phyloP scores from a whole-genome alignment of 2,888 invertebrate genomes.

The Cephus nigrinus region DNA sequence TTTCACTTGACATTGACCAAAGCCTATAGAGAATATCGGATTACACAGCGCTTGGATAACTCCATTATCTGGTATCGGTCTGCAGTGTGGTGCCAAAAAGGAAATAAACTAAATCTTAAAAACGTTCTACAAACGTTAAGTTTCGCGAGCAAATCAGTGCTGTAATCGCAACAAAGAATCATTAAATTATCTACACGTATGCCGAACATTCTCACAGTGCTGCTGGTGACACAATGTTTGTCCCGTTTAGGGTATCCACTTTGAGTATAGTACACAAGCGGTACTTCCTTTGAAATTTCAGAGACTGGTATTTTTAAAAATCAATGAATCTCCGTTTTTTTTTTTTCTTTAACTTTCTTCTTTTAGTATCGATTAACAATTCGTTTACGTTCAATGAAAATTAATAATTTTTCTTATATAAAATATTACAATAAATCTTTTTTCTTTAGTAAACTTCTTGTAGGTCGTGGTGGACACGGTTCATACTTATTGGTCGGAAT shows the following conservation, averaged over 20 bases:
- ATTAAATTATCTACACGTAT: neutral
- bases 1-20: slow-evolving; percentile 35
- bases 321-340: neutral
- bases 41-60: neutral
- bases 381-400: neutral
- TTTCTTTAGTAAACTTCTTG: neutral
- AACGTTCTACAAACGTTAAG: neutral
- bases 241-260: neutral
- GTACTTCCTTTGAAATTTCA: neutral
- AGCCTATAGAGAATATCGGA: slow-evolving; percentile 18
- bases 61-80: neutral
- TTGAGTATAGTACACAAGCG: neutral
- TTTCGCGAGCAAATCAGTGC: neutral
- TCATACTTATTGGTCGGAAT: neutral
- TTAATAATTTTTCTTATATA: neutral
- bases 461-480: neutral
- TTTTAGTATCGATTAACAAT: neutral
- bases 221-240: neutral
- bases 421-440: neutral
- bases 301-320: neutral
- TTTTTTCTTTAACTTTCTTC: neutral
- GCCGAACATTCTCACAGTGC: neutral
- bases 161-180: neutral
- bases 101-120: neutral
- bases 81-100: neutral